phyloP scores from a whole-genome alignment of 2,797 vertebrate genomes.

The Diglossa cyanea region DNA sequence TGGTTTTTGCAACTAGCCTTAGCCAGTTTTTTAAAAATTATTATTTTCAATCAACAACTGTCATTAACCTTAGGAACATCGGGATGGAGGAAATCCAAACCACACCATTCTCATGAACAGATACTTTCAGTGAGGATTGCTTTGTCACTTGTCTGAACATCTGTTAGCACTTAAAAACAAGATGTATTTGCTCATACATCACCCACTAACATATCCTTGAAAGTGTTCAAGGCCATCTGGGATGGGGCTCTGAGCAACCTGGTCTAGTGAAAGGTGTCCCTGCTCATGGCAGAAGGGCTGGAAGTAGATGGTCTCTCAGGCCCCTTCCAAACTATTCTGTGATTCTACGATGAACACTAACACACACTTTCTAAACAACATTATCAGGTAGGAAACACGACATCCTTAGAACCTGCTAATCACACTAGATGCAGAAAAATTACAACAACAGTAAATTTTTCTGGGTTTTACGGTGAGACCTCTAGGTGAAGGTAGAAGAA shows the following conservation, averaged over 20 bases:
- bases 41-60: background rate
- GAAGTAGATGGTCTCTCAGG: background rate
- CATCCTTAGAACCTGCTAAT: background rate
- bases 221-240: background rate
- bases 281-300: background rate
- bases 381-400: background rate
- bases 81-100: background rate
- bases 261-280: background rate
- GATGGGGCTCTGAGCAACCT: background rate
- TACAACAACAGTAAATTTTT: rapidly evolving
- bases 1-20: background rate
- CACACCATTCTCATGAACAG: background rate
- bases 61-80: background rate
- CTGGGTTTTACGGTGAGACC: rapidly evolving
- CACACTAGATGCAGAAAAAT: background rate
- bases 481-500: background rate
- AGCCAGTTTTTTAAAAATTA: background rate
- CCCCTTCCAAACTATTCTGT: background rate
- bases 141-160: background rate
- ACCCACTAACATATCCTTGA: background rate
- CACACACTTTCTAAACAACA: background rate
- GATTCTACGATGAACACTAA: rapidly evolving
- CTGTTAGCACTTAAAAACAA: background rate
- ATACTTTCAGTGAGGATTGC: rapidly evolving
- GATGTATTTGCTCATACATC: background rate